Percentiles rank a stretch among this genome's conserved stretches.
Evolutionary conservation across 2,888 invertebrate species (phyloP).

Genomic region (Platycheirus rosarum): DNA sequence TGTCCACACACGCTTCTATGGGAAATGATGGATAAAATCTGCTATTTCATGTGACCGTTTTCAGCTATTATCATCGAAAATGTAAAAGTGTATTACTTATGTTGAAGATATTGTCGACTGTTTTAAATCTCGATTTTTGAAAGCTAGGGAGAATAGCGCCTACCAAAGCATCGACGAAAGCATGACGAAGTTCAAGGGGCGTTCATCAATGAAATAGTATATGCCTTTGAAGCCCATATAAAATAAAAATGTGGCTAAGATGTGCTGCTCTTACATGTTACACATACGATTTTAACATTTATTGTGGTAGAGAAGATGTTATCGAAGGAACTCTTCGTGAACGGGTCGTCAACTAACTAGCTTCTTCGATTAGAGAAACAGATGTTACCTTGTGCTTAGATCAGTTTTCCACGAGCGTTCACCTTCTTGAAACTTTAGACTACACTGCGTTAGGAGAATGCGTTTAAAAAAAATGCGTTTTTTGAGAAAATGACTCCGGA

Average conservation of each 20-base stretch:
- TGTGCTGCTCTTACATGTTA: slow-evolving; percentile 15
- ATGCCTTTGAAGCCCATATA: slow-evolving; percentile 63
- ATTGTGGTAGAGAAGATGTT: slow-evolving; percentile 19
- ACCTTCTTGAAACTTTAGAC: neutral
- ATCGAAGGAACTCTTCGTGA: neutral
- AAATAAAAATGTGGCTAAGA: slow-evolving; percentile 44
- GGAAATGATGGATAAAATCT: no score
- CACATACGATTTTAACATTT: slow-evolving; percentile 44
- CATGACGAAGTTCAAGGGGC: slow-evolving; percentile 67
- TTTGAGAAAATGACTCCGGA: slow-evolving; percentile 18
- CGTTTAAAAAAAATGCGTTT: neutral
- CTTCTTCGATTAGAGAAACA: no score
- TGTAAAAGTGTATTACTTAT: no score
- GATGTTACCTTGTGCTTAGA: no score
- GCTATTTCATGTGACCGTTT: no score
- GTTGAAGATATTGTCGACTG: no score
- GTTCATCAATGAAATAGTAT: slow-evolving; percentile 55
- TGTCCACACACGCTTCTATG: no score
- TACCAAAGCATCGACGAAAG: slow-evolving; percentile 64
- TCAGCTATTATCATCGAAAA: no score
- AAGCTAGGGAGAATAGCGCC: slow-evolving; percentile 30
- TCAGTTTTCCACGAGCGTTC: neutral
- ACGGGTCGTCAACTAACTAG: neutral
- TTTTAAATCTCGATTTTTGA: slow-evolving; percentile 13
- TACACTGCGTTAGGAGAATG: neutral